A percentile compares a stretch with the other conserved stretches of the same genome.
Conservation (phyloP, 2,888 invertebrate species). For the Drosophila paucipuncta region DNA sequence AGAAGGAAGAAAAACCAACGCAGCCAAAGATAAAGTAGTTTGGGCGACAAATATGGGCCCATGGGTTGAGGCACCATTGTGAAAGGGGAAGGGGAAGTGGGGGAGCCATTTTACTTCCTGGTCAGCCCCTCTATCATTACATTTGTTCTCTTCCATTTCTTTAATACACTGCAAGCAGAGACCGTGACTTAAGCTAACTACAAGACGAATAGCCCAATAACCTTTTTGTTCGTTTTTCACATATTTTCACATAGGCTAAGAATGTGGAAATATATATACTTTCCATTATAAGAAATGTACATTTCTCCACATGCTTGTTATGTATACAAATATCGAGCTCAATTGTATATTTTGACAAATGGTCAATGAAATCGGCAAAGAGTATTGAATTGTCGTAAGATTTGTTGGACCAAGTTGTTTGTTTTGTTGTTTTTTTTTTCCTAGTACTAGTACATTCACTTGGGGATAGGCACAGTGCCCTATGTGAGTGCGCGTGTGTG, state of each 20-base stretch:
- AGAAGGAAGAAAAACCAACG: conserved; percentile 19
- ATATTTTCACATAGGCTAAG: not conserved
- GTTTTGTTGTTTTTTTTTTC: not conserved
- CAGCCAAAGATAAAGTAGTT: conserved; percentile 57
- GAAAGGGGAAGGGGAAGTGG: too few species aligned
- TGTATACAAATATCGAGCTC: not conserved
- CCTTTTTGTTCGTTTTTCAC: not conserved
- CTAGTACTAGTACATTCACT: not conserved
- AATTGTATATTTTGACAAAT: not conserved
- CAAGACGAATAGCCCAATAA: not conserved
- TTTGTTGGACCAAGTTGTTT: not conserved
- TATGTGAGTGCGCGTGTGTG: not conserved
- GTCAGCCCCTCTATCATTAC: conserved; percentile 29
- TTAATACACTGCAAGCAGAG: conserved; percentile 38
- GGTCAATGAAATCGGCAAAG: conserved; percentile 1
- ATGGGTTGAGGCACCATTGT: not conserved
- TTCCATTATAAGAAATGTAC: not conserved
- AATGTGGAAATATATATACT: not conserved
- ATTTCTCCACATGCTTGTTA: not conserved
- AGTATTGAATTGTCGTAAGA: conserved; percentile 3
- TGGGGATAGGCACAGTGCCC: not conserved
- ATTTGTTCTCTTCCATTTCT: conserved; percentile 24
- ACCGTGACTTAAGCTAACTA: not conserved
- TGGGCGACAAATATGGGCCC: conserved; percentile 46
- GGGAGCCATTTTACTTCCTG: conserved; percentile 14